These are phyloP conservation scores for Temnothorax unifasciatus DNA, from an alignment of 2,888 invertebrate genomes.

Conservation along the genomic window DNA sequence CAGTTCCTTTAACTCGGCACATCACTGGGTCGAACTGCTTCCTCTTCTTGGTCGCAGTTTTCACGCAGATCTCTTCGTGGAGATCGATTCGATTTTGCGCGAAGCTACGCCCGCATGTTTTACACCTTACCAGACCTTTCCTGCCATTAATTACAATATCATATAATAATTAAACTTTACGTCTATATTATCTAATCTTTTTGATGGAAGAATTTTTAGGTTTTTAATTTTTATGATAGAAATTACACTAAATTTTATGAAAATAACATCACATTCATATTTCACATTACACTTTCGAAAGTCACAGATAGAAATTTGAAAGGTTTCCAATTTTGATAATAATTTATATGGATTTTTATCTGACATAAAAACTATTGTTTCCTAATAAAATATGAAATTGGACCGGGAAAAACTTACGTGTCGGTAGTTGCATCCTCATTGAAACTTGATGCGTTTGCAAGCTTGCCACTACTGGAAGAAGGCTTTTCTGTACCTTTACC, in stretches of 20 bases:
- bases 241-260: background rate
- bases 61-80: conserved; percentile 95
- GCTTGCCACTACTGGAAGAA: background rate
- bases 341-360: background rate
- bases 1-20: conserved; percentile 96
- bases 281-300: background rate
- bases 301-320: background rate
- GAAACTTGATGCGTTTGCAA: background rate
- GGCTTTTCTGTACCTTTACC: conserved; percentile 3
- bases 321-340: background rate
- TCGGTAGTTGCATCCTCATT: conserved; percentile 10
- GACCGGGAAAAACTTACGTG: conserved; percentile 33
- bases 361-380: background rate
- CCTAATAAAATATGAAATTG: conserved; percentile 17
- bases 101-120: conserved; percentile 93
- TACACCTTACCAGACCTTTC: conserved; percentile 88
- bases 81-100: conserved; percentile 92
- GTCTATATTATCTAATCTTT: background rate
- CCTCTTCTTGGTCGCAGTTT: conserved; percentile 92
- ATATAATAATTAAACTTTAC: background rate
- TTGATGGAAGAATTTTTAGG: background rate
- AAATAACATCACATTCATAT: background rate
- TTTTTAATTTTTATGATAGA: conserved; percentile 7
- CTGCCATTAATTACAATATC: conserved; percentile 64
- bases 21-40: conserved; percentile 97